Conservation (phyloP, 2,797 vertebrate species). For the Phalanger gymnotis region DNA sequence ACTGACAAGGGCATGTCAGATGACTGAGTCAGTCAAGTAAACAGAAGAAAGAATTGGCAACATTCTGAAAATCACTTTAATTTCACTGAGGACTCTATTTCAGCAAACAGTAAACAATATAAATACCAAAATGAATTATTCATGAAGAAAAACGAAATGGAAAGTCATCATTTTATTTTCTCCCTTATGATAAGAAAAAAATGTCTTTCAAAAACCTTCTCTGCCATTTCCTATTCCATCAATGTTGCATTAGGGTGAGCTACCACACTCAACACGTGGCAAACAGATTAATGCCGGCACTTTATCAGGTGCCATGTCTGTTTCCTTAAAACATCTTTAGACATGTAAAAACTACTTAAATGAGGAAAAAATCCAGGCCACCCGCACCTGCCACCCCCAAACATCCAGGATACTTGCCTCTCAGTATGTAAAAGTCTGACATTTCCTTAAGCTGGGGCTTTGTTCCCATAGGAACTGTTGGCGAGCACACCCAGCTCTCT, state of each 20-base stretch:
- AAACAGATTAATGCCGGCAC: conserved; percentile 83
- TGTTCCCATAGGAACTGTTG: conserved; percentile 35
- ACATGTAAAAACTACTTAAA: conserved; percentile 75
- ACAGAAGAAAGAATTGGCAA: conserved; percentile 80
- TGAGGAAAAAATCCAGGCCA: conserved; percentile 60
- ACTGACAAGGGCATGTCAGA: conserved; percentile 62
- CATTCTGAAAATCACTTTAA: conserved; percentile 81
- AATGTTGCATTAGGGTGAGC: conserved; percentile 79
- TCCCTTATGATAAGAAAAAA: conserved; percentile 61
- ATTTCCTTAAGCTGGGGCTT: conserved; percentile 1
- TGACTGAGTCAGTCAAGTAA: conserved; percentile 79
- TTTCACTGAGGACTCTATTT: conserved; percentile 79
- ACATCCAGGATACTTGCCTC: conserved; percentile 36
- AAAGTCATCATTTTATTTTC: conserved; percentile 77
- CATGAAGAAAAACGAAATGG: conserved; percentile 78
- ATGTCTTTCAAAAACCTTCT: conserved; percentile 76
- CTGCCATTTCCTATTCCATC: conserved; percentile 81
- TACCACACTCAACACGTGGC: conserved; percentile 78
- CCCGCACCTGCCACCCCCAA: conserved; percentile 42
- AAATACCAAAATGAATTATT: conserved; percentile 44
- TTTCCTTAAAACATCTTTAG: conserved; percentile 81
- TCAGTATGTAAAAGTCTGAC: conserved; percentile 49
- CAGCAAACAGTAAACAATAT: conserved; percentile 65
- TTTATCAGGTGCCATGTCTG: conserved; percentile 83
- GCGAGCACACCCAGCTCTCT: conserved; percentile 3